phyloP scores from a whole-genome alignment of 2,797 vertebrate species.

The Anguilla anguilla region DNA sequence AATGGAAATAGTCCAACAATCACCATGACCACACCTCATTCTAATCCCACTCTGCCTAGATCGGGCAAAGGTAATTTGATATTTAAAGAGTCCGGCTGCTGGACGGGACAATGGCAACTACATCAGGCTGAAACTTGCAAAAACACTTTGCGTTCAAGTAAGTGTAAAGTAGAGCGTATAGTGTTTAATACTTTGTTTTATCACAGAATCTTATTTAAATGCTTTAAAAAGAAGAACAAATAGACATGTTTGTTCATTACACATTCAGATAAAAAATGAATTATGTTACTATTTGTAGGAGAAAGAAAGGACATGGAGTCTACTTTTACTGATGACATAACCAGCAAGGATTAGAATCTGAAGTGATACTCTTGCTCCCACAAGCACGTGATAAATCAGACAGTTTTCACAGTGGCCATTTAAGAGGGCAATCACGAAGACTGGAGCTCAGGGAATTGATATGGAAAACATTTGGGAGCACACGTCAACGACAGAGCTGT shows the following conservation, averaged over 20 bases:
- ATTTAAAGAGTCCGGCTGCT: too few relatives aligned
- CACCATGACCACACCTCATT: too few relatives aligned
- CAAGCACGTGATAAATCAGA: background rate
- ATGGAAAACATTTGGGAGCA: background rate
- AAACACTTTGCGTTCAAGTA: too few relatives aligned
- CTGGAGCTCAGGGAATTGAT: background rate
- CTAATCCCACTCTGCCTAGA: too few relatives aligned
- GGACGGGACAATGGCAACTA: too few relatives aligned
- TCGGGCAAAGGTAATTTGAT: too few relatives aligned
- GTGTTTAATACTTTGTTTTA: too few relatives aligned
- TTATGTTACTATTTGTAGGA: background rate
- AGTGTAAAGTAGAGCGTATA: too few relatives aligned
- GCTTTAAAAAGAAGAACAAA: too few relatives aligned
- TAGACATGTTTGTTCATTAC: background rate
- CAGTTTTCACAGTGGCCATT: background rate
- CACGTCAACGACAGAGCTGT: background rate
- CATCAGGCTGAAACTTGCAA: too few relatives aligned
- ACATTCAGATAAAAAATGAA: background rate
- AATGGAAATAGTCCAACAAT: too few relatives aligned
- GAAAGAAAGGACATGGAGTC: background rate
- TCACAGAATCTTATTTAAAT: too few relatives aligned
- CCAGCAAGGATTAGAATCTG: background rate
- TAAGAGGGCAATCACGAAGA: background rate
- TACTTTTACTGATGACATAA: background rate
- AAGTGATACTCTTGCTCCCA: background rate